Evolutionary conservation across 1,140 invertebrate genomes (phyloP).

Genomic region (Temnothorax nylanderi): DNA sequence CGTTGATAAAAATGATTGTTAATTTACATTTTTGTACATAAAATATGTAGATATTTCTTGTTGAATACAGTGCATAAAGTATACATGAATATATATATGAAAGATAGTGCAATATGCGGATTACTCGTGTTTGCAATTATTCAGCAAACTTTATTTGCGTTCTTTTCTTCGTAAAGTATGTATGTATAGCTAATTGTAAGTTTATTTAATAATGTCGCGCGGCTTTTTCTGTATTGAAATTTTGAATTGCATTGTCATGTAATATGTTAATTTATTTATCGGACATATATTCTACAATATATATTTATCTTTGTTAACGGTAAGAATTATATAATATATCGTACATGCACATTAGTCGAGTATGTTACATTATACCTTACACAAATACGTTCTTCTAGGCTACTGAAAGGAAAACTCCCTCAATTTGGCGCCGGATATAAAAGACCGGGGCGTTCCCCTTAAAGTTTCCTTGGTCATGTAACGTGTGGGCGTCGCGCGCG

Average conservation of each 20-base stretch:
- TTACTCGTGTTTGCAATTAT: conserved; percentile 18
- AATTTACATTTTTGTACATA: conserved; percentile 51
- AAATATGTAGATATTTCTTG: conserved; percentile 64
- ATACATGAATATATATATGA: conserved; percentile 23
- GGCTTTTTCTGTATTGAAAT: not conserved
- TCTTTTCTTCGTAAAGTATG: conserved; percentile 2
- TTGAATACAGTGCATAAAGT: conserved; percentile 47
- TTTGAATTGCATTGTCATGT: conserved; percentile 29
- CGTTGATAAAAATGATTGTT: conserved; percentile 32
- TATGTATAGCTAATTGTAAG: conserved; percentile 31
- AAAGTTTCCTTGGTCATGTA: conserved; percentile 42
- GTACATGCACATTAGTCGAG: conserved; percentile 71
- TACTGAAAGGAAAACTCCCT: conserved; percentile 23
- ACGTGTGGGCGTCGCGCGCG: not conserved
- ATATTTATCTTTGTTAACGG: conserved; percentile 56
- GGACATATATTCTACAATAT: conserved; percentile 43
- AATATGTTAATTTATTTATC: conserved; percentile 56
- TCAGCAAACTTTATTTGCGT: not conserved
- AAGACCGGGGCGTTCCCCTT: conserved; percentile 31
- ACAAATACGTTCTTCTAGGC: conserved; percentile 51
- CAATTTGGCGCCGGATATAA: conserved; percentile 37
- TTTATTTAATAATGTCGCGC: not conserved
- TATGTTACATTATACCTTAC: conserved; percentile 72
- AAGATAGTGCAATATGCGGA: conserved; percentile 21
- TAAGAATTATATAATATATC: conserved; percentile 49